A percentile compares a stretch with the other conserved stretches of the same genome.
phyloP scores from a whole-genome alignment of 1,140 invertebrate genomes.

The Drosophila nikananu region DNA sequence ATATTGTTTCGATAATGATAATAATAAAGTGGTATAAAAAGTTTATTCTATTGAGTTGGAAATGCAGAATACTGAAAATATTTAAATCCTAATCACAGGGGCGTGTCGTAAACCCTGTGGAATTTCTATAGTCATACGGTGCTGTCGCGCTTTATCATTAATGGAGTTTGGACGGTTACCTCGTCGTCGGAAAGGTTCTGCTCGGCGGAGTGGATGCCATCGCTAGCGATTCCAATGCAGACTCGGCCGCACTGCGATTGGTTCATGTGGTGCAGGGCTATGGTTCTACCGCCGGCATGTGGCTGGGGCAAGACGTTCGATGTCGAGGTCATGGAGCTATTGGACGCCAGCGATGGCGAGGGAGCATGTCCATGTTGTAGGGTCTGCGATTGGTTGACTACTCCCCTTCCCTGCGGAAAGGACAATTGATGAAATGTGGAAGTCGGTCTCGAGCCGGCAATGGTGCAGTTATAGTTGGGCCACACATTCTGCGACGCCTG shows the following conservation, averaged over 20 bases:
- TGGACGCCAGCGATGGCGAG: constrained; percentile 61
- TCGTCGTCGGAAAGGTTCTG: constrained; percentile 85
- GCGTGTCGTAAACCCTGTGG: constrained; percentile 73
- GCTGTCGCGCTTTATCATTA: constrained; percentile 87
- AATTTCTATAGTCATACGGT: constrained; percentile 86
- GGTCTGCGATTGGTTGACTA: constrained; percentile 41
- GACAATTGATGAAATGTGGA: constrained; percentile 85
- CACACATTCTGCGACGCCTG: constrained; percentile 85
- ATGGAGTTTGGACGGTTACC: constrained; percentile 86
- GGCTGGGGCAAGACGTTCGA: constrained; percentile 55
- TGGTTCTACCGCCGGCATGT: constrained; percentile 66
- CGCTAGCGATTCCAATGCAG: constrained; percentile 61
- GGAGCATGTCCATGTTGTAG: constrained; percentile 49
- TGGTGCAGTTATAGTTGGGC: constrained; percentile 81
- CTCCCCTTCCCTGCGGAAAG: constrained; percentile 77
- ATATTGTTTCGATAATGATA: constrained; percentile 51
- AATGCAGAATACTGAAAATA: constrained; percentile 57
- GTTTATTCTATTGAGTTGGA: constrained; percentile 57
- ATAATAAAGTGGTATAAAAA: constrained; percentile 60
- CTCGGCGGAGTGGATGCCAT: constrained; percentile 61
- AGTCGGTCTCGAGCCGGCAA: constrained; percentile 66
- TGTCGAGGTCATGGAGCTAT: constrained; percentile 61
- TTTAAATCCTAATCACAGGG: constrained; percentile 74
- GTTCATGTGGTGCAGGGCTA: constrained; percentile 78
- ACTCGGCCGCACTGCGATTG: constrained; percentile 66